Conservation (phyloP, 1,140 invertebrate genomes). For the Cydia pomonella region DNA sequence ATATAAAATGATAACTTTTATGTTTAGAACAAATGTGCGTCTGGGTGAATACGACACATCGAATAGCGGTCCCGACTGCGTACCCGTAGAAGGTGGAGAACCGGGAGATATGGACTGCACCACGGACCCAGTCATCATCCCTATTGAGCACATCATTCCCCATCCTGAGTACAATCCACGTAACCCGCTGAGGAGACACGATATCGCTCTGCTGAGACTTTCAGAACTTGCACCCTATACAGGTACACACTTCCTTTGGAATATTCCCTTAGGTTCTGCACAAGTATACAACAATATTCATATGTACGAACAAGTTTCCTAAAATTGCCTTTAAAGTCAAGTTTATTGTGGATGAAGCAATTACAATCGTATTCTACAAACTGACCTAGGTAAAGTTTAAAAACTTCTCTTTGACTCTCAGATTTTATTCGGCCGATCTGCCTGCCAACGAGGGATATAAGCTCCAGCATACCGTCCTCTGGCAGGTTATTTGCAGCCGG, state of each 20-base stretch:
- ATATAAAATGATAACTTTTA: not conserved
- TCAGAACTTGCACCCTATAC: slow-evolving; percentile 64
- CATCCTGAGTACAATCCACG: slow-evolving; percentile 73
- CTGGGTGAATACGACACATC: slow-evolving; percentile 79
- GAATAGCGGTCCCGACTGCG: slow-evolving; percentile 60
- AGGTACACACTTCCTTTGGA: slow-evolving; percentile 61
- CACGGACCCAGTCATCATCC: slow-evolving; percentile 47
- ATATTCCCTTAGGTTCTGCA: slow-evolving; percentile 54
- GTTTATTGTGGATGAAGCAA: not conserved
- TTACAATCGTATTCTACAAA: too few species aligned
- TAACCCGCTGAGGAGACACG: slow-evolving; percentile 59
- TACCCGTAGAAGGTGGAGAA: slow-evolving; percentile 50
- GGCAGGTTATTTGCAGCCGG: slow-evolving; percentile 82
- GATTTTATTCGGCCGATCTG: slow-evolving; percentile 65
- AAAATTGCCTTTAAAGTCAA: not conserved
- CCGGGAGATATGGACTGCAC: slow-evolving; percentile 58
- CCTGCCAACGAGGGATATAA: slow-evolving; percentile 50
- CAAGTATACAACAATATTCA: slow-evolving; percentile 30
- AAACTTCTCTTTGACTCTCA: slow-evolving; percentile 36
- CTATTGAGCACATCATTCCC: slow-evolving; percentile 62
- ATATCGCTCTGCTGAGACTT: slow-evolving; percentile 78
- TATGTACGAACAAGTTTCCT: not conserved
- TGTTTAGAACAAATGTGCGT: slow-evolving; percentile 64
- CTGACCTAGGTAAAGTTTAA: not conserved
- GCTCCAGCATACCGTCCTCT: slow-evolving; percentile 21